Evolutionary conservation across 2,113 vertebrate genomes (phyloP).

Genomic region (Chamaea fasciata): DNA sequence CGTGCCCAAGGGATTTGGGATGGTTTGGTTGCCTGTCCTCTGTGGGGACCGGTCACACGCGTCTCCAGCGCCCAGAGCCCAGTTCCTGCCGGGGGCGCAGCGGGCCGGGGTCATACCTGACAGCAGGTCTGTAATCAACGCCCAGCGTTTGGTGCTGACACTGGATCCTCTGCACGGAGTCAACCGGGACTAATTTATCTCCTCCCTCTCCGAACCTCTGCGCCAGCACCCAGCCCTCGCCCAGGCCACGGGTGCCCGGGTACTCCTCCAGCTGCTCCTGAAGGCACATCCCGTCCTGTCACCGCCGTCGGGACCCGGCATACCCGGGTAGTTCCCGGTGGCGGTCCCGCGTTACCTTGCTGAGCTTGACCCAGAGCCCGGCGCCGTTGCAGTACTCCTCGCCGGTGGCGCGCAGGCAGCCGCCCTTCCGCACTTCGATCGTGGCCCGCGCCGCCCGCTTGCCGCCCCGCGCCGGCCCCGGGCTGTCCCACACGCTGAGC

Average conservation of each 20-base stretch:
- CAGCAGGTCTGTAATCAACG: slow-evolving; percentile 82
- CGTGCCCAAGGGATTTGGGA: neutral
- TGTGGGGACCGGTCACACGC: fast-evolving
- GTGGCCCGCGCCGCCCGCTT: slow-evolving; percentile 77
- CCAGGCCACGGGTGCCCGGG: slow-evolving; percentile 68
- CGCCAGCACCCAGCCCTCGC: slow-evolving; percentile 90
- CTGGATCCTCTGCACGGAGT: slow-evolving; percentile 79
- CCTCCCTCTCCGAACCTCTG: slow-evolving; percentile 86
- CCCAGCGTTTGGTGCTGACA: slow-evolving; percentile 88
- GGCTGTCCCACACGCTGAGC: slow-evolving; percentile 66
- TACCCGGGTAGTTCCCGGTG: neutral
- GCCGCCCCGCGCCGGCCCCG: slow-evolving; percentile 72
- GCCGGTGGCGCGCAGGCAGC: slow-evolving; percentile 89
- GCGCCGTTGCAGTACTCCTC: slow-evolving; percentile 92
- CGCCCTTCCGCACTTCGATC: slow-evolving; percentile 84
- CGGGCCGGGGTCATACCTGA: slow-evolving; percentile 61
- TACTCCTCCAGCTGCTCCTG: slow-evolving; percentile 91
- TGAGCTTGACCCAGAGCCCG: slow-evolving; percentile 93
- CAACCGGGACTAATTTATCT: slow-evolving; percentile 87
- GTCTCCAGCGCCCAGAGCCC: neutral
- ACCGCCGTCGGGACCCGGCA: neutral
- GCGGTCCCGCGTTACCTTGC: slow-evolving; percentile 68
- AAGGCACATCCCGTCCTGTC: neutral
- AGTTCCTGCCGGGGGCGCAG: neutral
- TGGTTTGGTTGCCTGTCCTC: fast-evolving